Conservation (phyloP, 2,113 vertebrate genomes). For the Etia nguti region DNA sequence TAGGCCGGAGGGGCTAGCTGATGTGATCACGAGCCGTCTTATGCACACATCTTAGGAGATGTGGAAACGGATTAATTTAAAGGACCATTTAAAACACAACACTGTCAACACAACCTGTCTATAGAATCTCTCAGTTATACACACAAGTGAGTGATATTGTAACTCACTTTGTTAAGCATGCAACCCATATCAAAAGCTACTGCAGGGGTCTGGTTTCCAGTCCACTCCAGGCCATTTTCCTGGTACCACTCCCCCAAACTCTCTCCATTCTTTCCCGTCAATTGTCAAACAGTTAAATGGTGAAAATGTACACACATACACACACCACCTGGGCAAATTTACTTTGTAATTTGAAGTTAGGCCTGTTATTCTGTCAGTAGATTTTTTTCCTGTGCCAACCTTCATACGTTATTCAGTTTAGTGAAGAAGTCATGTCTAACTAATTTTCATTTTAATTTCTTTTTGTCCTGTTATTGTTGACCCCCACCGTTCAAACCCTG, state of each 20-base stretch:
- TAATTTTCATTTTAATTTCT: background rate
- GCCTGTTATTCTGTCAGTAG: background rate
- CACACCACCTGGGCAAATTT: background rate
- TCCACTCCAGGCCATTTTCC: background rate
- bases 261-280: background rate
- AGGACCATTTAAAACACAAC: background rate
- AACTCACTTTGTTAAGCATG: background rate
- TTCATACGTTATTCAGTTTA: background rate
- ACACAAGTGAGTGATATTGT: background rate
- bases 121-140: background rate
- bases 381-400: background rate
- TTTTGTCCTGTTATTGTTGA: background rate
- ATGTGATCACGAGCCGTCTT: background rate
- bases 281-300: background rate
- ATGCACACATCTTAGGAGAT: background rate
- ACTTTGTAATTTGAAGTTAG: background rate
- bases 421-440: background rate
- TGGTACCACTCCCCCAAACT: background rate
- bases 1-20: background rate
- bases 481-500: background rate
- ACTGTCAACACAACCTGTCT: background rate
- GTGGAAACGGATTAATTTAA: background rate
- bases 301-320: background rate
- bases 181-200: background rate
- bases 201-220: background rate